A percentile compares a stretch with the other conserved stretches of the same genome.
These are phyloP conservation scores for Nesospiza acunhae DNA, from an alignment of 2,113 vertebrate species.

Conservation along the genomic window DNA sequence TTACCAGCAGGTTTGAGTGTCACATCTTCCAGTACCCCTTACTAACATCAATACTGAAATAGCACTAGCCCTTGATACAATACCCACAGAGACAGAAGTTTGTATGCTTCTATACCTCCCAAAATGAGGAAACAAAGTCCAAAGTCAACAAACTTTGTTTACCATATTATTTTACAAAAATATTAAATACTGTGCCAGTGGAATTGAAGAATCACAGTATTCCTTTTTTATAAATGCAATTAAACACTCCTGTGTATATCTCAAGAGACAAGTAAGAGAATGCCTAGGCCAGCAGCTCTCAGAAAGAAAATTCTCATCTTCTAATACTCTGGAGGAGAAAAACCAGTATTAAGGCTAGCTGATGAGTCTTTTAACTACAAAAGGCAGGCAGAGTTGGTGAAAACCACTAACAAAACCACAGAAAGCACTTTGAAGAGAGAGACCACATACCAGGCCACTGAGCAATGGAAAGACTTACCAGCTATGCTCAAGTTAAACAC, in stretches of 20 bases:
- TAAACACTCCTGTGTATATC: not conserved
- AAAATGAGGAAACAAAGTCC: not conserved
- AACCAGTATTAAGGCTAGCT: not conserved
- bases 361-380: not conserved
- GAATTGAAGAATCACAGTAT: not conserved
- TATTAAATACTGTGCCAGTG: not conserved
- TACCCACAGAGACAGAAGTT: not conserved
- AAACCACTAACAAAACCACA: not conserved
- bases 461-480: not conserved
- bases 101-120: not conserved
- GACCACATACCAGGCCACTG: not conserved
- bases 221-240: not conserved
- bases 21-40: not conserved
- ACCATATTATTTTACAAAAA: not conserved
- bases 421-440: not conserved
- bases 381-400: not conserved
- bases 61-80: not conserved
- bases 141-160: not conserved
- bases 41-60: not conserved
- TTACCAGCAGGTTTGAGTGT: not conserved
- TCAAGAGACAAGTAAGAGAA: not conserved
- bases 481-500: not conserved
- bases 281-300: not conserved
- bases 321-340: not conserved
- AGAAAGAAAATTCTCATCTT: not conserved